Evolutionary conservation across 2,113 vertebrate species (phyloP).

Genomic region (Phrynosoma platyrhinos): DNA sequence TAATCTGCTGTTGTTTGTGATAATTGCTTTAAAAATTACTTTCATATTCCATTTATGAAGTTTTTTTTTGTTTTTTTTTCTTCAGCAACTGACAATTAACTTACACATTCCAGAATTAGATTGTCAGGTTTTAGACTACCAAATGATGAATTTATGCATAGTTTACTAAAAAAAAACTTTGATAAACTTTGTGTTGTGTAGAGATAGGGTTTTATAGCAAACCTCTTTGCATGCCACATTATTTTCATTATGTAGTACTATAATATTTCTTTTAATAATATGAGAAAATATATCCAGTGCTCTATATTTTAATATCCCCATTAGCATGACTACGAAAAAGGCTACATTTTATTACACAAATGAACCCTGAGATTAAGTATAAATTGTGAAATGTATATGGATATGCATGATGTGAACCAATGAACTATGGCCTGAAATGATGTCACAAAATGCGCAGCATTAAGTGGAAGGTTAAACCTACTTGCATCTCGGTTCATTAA

Average conservation of each 20-base stretch:
- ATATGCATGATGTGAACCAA: slow-evolving; percentile 82
- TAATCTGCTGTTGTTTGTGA: slow-evolving; percentile 1
- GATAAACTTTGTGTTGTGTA: slow-evolving; percentile 21
- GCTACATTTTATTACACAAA: slow-evolving; percentile 76
- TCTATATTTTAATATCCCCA: slow-evolving; percentile 62
- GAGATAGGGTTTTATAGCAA: slow-evolving; percentile 33
- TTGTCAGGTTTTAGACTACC: slow-evolving; percentile 27
- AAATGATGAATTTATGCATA: not conserved
- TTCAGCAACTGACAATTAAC: slow-evolving; percentile 26
- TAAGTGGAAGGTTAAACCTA: slow-evolving; percentile 95
- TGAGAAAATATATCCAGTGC: slow-evolving; percentile 45
- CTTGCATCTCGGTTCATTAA: slow-evolving; percentile 99
- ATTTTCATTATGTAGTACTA: slow-evolving; percentile 31
- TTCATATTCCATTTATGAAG: slow-evolving; percentile 37
- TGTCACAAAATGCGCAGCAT: slow-evolving; percentile 81
- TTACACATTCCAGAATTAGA: slow-evolving; percentile 20
- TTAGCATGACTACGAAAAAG: slow-evolving; percentile 63
- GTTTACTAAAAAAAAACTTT: not conserved
- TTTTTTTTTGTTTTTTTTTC: not conserved
- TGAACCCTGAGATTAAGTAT: slow-evolving; percentile 72
- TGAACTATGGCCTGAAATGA: slow-evolving; percentile 83
- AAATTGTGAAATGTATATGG: slow-evolving; percentile 79
- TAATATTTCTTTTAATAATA: slow-evolving; percentile 47
- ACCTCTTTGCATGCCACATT: slow-evolving; percentile 34
- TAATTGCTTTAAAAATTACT: slow-evolving; percentile 24